Evolutionary conservation across 1,140 invertebrate species (phyloP).

Genomic region (Zaprionus davidi): DNA sequence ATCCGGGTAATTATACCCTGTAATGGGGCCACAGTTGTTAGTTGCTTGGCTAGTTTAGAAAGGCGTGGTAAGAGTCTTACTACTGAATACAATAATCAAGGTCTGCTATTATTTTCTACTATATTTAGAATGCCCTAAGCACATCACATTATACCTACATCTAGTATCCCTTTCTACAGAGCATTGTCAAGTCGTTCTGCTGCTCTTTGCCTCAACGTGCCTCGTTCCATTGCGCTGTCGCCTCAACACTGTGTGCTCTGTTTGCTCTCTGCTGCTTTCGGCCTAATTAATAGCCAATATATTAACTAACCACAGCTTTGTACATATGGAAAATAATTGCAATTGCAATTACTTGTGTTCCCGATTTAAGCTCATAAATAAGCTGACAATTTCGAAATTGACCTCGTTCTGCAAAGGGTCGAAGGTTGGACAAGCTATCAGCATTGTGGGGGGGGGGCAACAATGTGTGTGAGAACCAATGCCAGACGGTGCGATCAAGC

Average conservation of each 20-base stretch:
- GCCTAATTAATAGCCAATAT: slow-evolving; percentile 59
- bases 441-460: slow-evolving; percentile 9
- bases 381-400: slow-evolving; percentile 17
- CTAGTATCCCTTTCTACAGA: neutral
- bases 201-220: neutral
- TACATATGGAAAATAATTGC: slow-evolving; percentile 33
- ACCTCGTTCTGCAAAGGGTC: slow-evolving; percentile 10
- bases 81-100: neutral
- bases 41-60: slow-evolving; percentile 5
- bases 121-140: neutral
- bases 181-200: neutral
- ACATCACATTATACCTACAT: neutral
- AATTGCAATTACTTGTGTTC: slow-evolving; percentile 43
- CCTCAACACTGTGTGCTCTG: neutral
- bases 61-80: neutral
- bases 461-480: neutral
- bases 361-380: slow-evolving; percentile 26
- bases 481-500: slow-evolving; percentile 52
- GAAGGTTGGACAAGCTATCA: slow-evolving; percentile 36
- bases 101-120: no score
- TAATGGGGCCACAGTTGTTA: neutral
- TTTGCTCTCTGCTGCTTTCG: slow-evolving; percentile 10
- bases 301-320: slow-evolving; percentile 34
- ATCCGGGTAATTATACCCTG: slow-evolving; percentile 35
- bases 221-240: neutral